These are phyloP conservation scores for Chorisops tibialis DNA, from an alignment of 2,888 invertebrate species.

Conservation along the genomic window DNA sequence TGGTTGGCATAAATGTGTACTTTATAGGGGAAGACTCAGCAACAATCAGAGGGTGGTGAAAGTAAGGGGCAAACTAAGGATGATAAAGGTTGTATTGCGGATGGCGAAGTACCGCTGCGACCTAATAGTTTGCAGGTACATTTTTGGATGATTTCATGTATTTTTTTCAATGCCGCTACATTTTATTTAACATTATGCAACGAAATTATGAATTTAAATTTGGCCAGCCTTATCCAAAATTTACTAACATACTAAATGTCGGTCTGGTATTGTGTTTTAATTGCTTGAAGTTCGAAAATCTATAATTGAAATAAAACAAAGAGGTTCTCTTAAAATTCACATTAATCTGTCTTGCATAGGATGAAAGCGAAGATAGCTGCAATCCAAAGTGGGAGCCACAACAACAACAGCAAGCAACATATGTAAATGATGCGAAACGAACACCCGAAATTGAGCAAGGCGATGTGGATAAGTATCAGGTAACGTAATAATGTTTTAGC, in stretches of 20 bases:
- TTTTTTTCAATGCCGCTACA: no score
- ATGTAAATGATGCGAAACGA: constrained; percentile 63
- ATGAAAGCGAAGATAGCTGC: not conserved
- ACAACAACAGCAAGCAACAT: constrained; percentile 37
- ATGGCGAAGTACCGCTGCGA: constrained; percentile 35
- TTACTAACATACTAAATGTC: not conserved
- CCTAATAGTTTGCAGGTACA: constrained; percentile 37
- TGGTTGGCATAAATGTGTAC: constrained; percentile 27
- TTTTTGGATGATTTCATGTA: not conserved
- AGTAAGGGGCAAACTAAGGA: constrained; percentile 36
- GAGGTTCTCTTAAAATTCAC: no score
- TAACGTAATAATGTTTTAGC: constrained; percentile 40
- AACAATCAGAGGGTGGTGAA: constrained; percentile 35
- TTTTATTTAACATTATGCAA: not conserved
- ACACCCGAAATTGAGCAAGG: constrained; percentile 76
- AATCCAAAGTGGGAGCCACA: constrained; percentile 63
- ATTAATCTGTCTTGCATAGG: no score
- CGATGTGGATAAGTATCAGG: constrained; percentile 78
- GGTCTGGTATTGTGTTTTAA: no score
- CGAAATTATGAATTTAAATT: not conserved
- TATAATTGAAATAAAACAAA: no score
- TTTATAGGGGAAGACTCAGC: constrained; percentile 39
- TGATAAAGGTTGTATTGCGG: constrained; percentile 33
- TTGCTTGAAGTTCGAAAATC: no score
- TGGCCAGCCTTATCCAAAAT: not conserved